Conservation (phyloP, 2,888 invertebrate species). For the Drosophila neotestacea region DNA sequence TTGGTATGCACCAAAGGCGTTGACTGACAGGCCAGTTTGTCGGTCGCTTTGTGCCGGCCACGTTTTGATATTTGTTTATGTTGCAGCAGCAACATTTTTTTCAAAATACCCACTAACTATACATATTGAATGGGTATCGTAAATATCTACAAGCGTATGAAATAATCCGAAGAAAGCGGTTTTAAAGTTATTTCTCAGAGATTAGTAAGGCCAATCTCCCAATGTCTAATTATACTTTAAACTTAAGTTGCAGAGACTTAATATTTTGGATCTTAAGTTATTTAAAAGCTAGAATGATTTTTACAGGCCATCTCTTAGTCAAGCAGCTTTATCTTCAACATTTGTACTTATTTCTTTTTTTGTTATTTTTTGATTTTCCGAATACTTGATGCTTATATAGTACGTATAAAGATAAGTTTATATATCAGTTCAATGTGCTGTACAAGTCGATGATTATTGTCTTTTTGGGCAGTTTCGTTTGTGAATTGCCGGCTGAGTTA, state of each 20-base stretch:
- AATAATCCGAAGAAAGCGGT: background rate
- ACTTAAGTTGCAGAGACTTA: too few species aligned
- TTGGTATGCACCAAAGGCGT: slow-evolving; percentile 63
- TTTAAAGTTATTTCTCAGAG: background rate
- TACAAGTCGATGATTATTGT: slow-evolving; percentile 66
- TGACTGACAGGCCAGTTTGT: slow-evolving; percentile 68
- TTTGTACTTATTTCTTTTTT: slow-evolving; percentile 3
- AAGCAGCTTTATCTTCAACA: background rate
- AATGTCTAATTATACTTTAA: too few species aligned
- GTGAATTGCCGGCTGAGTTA: slow-evolving; percentile 36
- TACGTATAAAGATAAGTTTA: slow-evolving; percentile 6
- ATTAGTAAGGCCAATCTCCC: background rate
- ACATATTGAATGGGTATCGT: background rate
- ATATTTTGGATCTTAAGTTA: too few species aligned
- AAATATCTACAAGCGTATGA: background rate
- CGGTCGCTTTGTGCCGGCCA: slow-evolving; percentile 52
- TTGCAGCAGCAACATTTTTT: slow-evolving; percentile 23
- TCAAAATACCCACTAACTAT: slow-evolving; percentile 11
- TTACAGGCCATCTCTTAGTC: background rate
- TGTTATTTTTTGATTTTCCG: slow-evolving; percentile 39
- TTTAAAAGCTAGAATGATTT: background rate
- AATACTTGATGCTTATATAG: slow-evolving; percentile 6
- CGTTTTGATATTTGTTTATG: slow-evolving; percentile 63
- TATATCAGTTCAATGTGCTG: slow-evolving; percentile 51
- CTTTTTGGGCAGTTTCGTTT: slow-evolving; percentile 48